Base-by-base conservation (phyloP, 2,797 vertebrate species). In the Taenioides sp. region DNA sequence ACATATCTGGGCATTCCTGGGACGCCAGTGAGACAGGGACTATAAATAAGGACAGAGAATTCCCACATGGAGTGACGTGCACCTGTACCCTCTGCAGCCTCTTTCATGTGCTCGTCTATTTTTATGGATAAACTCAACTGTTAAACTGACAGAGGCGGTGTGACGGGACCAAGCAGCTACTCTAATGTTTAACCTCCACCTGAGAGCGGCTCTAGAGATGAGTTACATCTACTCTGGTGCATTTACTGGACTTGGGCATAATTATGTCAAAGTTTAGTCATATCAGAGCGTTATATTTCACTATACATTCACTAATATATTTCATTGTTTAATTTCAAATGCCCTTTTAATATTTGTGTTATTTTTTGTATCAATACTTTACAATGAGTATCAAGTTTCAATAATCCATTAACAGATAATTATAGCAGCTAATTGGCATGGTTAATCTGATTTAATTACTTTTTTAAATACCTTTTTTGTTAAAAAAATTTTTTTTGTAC, bases 21-120 rank as follows among this genome's bases (percentile, higher is more conserved):
- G 72, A 80, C 84, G 85, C 86, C 88, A 84, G 62, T 69, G 61
- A 80, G 79, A 81, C 74, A 77, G 77, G 72, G 73, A 90, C 90
- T 88, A 92, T 91, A 92, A 93, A 92, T 93, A 91, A 84, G 80
- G 47, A 76, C 22, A 72, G 71, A 89, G 84, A 80, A 85, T 90
- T 93, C 84, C 83, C 83, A 86, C 83, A 87, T 84, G 86, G 79
- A 69, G 68, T 73, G 76, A 72, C 63, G 62, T 72, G 86, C 83
- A 92, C 87, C 86, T 92, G 82, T 70, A 87, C 28, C 72, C 79
- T 37, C 34, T 83, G 88, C 82, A 84, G 81, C 77, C 69, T 69
- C 69, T 58, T 79, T 79, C 76, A 70, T 73, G 79, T 74, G 66
- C 3, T 47, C 57, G 43, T 79, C 75, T 80, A 63, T 73, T 71